These are phyloP conservation scores for Spicauda simplicius DNA, from an alignment of 2,888 invertebrate species.

Conservation along the genomic window DNA sequence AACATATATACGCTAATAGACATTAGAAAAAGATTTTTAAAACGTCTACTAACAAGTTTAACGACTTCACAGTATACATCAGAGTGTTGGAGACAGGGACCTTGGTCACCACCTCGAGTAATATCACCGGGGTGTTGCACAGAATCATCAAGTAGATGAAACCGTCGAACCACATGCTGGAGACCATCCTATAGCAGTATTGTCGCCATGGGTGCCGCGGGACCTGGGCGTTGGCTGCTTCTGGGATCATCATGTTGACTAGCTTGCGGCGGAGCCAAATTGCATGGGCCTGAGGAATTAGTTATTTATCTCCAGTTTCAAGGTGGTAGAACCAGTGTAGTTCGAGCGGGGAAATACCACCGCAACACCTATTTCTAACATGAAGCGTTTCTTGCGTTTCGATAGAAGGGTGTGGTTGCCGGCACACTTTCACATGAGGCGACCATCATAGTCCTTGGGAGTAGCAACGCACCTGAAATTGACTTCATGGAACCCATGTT, in stretches of 20 bases:
- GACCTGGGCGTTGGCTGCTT: constrained; percentile 59
- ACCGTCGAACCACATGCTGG: constrained; percentile 73
- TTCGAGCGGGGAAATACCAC: too few species aligned
- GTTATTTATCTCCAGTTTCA: too few species aligned
- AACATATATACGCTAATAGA: too few species aligned
- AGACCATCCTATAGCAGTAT: constrained; percentile 63
- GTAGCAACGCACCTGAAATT: too few species aligned
- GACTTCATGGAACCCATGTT: too few species aligned
- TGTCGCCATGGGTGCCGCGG: constrained; percentile 67
- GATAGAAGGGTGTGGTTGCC: too few species aligned
- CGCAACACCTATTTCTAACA: too few species aligned
- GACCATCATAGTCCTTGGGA: too few species aligned
- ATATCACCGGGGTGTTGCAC: constrained; percentile 73
- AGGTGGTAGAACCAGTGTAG: too few species aligned
- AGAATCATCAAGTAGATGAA: constrained; percentile 73
- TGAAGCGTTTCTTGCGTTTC: too few species aligned
- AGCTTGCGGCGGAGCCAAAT: constrained; percentile 74
- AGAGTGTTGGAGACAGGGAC: constrained; percentile 47
- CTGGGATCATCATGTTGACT: constrained; percentile 67
- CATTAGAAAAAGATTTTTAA: too few species aligned
- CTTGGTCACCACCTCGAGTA: constrained; percentile 66
- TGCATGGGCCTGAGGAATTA: constrained; percentile 59
- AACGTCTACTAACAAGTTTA: constrained; percentile 69
- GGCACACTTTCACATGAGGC: too few species aligned
- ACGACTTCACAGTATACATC: constrained; percentile 58